Percentiles rank a stretch among this genome's conserved stretches.
Evolutionary conservation across 2,797 vertebrate genomes (phyloP).

Genomic region (Zalophus californianus): DNA sequence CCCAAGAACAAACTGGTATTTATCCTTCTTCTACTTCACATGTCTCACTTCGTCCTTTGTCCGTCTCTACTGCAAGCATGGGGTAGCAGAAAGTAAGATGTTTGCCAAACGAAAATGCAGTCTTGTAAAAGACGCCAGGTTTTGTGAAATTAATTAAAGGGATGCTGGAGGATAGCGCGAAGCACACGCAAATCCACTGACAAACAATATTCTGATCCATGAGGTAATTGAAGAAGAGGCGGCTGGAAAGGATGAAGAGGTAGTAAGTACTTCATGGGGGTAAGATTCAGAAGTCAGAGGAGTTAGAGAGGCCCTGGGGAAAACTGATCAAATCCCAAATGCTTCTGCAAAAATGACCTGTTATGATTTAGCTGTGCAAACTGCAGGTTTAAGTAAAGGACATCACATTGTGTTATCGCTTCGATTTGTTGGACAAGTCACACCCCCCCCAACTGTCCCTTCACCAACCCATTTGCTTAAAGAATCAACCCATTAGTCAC

Average conservation of each 20-base stretch:
- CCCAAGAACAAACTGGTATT: not conserved
- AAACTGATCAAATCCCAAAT: not conserved
- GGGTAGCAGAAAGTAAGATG: not conserved
- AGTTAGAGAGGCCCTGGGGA: not conserved
- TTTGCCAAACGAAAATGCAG: not conserved
- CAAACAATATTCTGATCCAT: not conserved
- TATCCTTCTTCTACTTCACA: not conserved
- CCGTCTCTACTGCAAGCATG: not conserved
- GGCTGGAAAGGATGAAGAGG: not conserved
- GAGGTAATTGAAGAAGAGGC: not conserved
- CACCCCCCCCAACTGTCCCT: not conserved
- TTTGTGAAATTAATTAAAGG: constrained; percentile 28
- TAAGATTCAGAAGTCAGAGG: not conserved
- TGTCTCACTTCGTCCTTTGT: not conserved
- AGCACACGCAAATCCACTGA: not conserved
- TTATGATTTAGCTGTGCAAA: not conserved
- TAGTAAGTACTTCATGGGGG: not conserved
- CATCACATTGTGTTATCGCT: not conserved
- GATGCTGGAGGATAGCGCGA: not conserved
- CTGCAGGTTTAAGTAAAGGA: not conserved
- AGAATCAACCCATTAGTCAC: not conserved
- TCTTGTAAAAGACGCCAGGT: constrained; percentile 32
- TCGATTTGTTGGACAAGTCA: not conserved
- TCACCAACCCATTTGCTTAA: not conserved
- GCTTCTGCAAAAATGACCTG: not conserved